Percentiles rank a stretch among this genome's conserved stretches.
These are phyloP conservation scores for Aplochiton taeniatus DNA, from an alignment of 2,797 vertebrate genomes.

Conservation along the genomic window DNA sequence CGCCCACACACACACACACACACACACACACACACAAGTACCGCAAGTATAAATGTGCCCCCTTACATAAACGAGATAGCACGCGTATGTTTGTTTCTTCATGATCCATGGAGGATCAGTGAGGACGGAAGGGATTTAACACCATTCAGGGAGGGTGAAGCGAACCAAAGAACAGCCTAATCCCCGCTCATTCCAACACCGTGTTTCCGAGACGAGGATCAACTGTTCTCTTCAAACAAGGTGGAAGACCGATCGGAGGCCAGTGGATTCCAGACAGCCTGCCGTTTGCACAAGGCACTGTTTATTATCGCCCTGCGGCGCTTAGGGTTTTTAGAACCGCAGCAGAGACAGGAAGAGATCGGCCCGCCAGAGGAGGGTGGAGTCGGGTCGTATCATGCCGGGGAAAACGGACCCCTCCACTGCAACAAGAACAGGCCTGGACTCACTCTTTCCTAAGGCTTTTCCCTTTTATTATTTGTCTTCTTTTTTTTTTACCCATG, in stretches of 20 bases:
- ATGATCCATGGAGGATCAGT: slow-evolving; percentile 34
- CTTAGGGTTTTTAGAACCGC: neutral
- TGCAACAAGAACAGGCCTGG: no score
- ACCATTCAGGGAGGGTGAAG: neutral
- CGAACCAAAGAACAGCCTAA: slow-evolving; percentile 45
- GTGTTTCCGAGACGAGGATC: slow-evolving; percentile 48
- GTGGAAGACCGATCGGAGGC: slow-evolving; percentile 37
- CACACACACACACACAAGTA: neutral
- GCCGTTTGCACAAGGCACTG: no score
- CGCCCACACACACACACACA: neutral
- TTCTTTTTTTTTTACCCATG: no score
- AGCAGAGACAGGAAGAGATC: no score
- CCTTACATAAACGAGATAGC: slow-evolving; percentile 2
- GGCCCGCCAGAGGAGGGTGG: no score
- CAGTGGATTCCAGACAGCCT: slow-evolving; percentile 15
- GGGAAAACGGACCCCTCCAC: no score
- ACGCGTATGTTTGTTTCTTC: slow-evolving; percentile 9
- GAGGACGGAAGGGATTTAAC: slow-evolving; percentile 34
- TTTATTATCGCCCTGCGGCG: slow-evolving; percentile 21
- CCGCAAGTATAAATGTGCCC: neutral
- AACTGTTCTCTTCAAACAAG: slow-evolving; percentile 48
- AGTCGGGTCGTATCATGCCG: no score
- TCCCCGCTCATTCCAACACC: slow-evolving; percentile 35
- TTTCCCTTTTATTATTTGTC: no score
- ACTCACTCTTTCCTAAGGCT: no score